Conservation (phyloP, 1,140 invertebrate genomes). For the Drosophila cardini region DNA sequence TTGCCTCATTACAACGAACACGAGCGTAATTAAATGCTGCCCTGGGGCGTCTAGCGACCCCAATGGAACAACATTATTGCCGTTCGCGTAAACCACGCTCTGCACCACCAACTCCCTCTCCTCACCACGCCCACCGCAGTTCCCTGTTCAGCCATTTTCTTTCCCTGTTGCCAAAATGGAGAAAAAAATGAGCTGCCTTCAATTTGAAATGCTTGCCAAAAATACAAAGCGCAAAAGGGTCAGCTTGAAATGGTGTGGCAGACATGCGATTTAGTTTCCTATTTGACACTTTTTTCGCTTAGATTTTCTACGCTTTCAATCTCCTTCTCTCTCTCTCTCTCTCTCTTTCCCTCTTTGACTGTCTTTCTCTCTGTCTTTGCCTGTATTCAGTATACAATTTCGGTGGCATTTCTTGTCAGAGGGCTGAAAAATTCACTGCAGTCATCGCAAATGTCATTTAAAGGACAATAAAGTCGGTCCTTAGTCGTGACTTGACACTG, state of each 20-base stretch:
- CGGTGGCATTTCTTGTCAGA: background rate
- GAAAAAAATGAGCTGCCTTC: constrained; percentile 32
- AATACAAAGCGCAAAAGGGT: constrained; percentile 49
- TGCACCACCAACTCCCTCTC: background rate
- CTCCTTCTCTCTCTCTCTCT: no score
- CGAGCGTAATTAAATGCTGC: constrained; percentile 79
- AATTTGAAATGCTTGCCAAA: constrained; percentile 31
- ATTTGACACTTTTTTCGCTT: constrained; percentile 77
- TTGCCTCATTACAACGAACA: constrained; percentile 79
- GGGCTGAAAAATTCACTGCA: constrained; percentile 54
- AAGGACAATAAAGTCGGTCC: constrained; percentile 75
- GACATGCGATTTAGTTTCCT: constrained; percentile 82
- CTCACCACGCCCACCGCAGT: background rate
- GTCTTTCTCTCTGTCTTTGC: no score
- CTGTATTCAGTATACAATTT: constrained; percentile 11
- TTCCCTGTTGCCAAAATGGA: constrained; percentile 3
- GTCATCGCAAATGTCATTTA: constrained; percentile 77
- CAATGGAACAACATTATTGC: constrained; percentile 56
- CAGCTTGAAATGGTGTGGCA: constrained; percentile 38
- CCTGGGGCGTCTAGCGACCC: constrained; percentile 59
- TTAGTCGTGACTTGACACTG: constrained; percentile 8
- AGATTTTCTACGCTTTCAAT: constrained; percentile 12
- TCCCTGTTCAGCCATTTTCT: background rate
- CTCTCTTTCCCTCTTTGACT: no score
- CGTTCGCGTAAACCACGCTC: background rate